phyloP scores from a whole-genome alignment of 2,888 invertebrate genomes.

The Acholoe squamosa region DNA sequence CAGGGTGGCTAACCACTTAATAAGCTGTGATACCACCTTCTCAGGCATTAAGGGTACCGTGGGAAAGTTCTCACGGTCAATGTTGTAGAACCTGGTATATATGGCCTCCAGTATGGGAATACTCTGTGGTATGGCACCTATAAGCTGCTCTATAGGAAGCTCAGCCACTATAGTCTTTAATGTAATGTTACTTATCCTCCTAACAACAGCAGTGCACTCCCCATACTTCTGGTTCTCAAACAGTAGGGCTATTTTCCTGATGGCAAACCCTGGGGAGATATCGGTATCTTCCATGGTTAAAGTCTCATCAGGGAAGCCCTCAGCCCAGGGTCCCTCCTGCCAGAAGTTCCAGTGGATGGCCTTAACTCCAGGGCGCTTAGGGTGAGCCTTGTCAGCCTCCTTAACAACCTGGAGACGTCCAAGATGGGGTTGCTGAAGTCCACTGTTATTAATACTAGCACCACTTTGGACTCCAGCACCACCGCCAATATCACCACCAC shows the following conservation, averaged over 20 bases:
- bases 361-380: not conserved
- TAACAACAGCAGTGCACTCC: constrained; percentile 94
- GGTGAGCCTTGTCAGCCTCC: not conserved
- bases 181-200: constrained; percentile 91
- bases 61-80: constrained; percentile 82
- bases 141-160: constrained; percentile 92
- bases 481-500: not conserved
- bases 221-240: constrained; percentile 94
- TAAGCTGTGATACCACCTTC: constrained; percentile 92
- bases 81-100: constrained; percentile 85
- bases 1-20: constrained; percentile 88
- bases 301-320: constrained; percentile 54
- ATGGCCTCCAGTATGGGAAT: constrained; percentile 93
- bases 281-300: constrained; percentile 73
- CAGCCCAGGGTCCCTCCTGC: constrained; percentile 43
- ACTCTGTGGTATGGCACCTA: constrained; percentile 95
- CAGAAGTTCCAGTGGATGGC: constrained; percentile 17
- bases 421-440: not conserved
- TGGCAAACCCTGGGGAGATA: constrained; percentile 84
- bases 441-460: too few relatives aligned
- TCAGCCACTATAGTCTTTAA: constrained; percentile 87
- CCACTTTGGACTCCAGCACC: not conserved
- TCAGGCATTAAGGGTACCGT: constrained; percentile 86
- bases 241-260: constrained; percentile 88
- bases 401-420: constrained; percentile 33